A percentile compares a stretch with the other conserved stretches of the same genome.
These are phyloP conservation scores for Noctua comes DNA, from an alignment of 2,888 invertebrate genomes.

Conservation along the genomic window DNA sequence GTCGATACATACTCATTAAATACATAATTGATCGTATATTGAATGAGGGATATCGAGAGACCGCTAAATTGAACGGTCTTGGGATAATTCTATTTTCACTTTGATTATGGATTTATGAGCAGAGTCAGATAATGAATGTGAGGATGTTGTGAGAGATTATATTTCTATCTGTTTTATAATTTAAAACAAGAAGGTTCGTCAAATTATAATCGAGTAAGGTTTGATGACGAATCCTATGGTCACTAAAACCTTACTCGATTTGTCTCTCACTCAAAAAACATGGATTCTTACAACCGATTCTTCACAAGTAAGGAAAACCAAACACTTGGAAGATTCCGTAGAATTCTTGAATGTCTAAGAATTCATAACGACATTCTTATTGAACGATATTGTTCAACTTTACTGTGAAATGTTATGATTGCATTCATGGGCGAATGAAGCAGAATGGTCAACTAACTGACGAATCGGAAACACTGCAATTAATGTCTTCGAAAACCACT, in stretches of 20 bases:
- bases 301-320: not conserved
- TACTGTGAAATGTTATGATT: not conserved
- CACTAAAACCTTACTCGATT: not conserved
- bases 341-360: constrained; percentile 7
- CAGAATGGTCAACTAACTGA: not conserved
- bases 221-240: not conserved
- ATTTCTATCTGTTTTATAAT: not conserved
- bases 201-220: not conserved
- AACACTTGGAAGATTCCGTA: constrained; percentile 3
- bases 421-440: not conserved
- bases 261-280: not conserved
- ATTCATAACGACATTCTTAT: not conserved
- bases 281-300: not conserved
- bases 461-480: not conserved
- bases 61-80: constrained; percentile 29
- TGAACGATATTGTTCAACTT: not conserved
- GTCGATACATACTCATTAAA: constrained; percentile 44
- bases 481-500: not conserved
- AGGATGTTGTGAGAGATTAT: not conserved
- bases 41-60: constrained; percentile 34
- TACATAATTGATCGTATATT: constrained; percentile 36
- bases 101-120: not conserved
- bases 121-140: not conserved
- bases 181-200: not conserved
- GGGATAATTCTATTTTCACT: constrained; percentile 10